Evolutionary conservation across 2,888 invertebrate species (phyloP).

Genomic region (Drosophila colorata): DNA sequence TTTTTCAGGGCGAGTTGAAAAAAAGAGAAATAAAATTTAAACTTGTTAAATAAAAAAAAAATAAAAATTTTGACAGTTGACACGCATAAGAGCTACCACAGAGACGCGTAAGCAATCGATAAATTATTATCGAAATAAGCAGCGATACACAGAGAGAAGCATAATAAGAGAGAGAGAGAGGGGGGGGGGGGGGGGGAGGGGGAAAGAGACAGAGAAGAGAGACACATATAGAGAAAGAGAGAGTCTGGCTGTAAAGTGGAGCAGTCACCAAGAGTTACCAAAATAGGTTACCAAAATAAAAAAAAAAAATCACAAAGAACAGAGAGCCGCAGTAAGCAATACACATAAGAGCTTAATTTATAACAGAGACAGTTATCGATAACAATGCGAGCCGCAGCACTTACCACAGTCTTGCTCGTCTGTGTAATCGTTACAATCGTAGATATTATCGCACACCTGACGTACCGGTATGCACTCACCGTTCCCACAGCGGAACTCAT

Average conservation of each 20-base stretch:
- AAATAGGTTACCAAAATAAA: slow-evolving; percentile 9
- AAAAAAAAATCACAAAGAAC: background rate
- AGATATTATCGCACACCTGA: slow-evolving; percentile 88
- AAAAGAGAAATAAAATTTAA: slow-evolving; percentile 70
- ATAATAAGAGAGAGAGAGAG: slow-evolving; percentile 10
- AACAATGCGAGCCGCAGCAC: slow-evolving; percentile 81
- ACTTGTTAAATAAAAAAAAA: slow-evolving; percentile 62
- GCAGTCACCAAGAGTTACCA: slow-evolving; percentile 39
- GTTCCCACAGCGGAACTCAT: slow-evolving; percentile 89
- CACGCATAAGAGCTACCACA: slow-evolving; percentile 45
- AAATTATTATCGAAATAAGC: slow-evolving; percentile 7
- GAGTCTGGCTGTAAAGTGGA: slow-evolving; percentile 9
- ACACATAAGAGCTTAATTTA: slow-evolving; percentile 18
- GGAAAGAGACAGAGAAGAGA: slow-evolving; percentile 3
- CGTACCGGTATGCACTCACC: slow-evolving; percentile 87
- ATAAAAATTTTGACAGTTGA: slow-evolving; percentile 31
- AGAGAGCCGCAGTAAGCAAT: slow-evolving; percentile 34
- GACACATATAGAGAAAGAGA: background rate
- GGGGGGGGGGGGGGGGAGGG: no score
- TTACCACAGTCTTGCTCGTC: slow-evolving; percentile 93
- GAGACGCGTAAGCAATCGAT: slow-evolving; percentile 39
- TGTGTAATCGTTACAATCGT: slow-evolving; percentile 90
- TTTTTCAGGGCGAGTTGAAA: slow-evolving; percentile 42
- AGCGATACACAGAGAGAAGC: slow-evolving; percentile 17
- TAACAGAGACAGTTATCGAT: slow-evolving; percentile 28